Conservation (phyloP, 2,888 invertebrate species). For the Sarcophaga variegata region DNA sequence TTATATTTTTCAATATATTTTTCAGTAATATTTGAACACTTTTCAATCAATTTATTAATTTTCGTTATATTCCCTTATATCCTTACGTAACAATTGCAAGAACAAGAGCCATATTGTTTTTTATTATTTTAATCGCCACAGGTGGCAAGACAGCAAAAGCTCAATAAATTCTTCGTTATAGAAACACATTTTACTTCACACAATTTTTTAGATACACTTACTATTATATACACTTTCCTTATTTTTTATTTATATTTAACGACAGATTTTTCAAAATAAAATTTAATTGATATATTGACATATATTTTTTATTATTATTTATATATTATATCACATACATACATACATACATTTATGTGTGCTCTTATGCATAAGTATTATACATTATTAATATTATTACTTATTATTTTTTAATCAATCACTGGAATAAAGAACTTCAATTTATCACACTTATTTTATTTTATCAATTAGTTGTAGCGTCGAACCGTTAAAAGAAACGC, state of each 20-base stretch:
- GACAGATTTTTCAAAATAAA: too few species aligned
- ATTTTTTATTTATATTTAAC: background rate
- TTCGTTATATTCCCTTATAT: conserved; percentile 1
- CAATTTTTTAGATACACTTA: background rate
- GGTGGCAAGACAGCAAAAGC: conserved; percentile 42
- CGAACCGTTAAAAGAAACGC: too few species aligned
- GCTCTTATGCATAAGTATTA: too few species aligned
- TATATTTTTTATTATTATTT: background rate
- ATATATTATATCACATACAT: conserved; percentile 9
- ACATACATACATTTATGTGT: background rate
- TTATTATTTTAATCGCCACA: conserved; percentile 42
- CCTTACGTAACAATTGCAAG: conserved; percentile 14
- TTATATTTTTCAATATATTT: background rate
- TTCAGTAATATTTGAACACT: background rate
- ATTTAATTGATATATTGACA: background rate
- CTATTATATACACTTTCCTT: background rate
- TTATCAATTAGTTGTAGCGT: too few species aligned
- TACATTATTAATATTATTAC: too few species aligned
- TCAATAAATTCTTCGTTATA: background rate
- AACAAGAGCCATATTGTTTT: conserved; percentile 4
- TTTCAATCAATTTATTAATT: conserved; percentile 19
- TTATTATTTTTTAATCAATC: too few species aligned
- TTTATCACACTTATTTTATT: too few species aligned
- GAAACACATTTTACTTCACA: conserved; percentile 25
- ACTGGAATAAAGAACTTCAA: too few species aligned